A percentile compares a stretch with the other conserved stretches of the same genome.
These are phyloP conservation scores for Drosophila cardini DNA, from an alignment of 1,140 invertebrate genomes.

Conservation along the genomic window DNA sequence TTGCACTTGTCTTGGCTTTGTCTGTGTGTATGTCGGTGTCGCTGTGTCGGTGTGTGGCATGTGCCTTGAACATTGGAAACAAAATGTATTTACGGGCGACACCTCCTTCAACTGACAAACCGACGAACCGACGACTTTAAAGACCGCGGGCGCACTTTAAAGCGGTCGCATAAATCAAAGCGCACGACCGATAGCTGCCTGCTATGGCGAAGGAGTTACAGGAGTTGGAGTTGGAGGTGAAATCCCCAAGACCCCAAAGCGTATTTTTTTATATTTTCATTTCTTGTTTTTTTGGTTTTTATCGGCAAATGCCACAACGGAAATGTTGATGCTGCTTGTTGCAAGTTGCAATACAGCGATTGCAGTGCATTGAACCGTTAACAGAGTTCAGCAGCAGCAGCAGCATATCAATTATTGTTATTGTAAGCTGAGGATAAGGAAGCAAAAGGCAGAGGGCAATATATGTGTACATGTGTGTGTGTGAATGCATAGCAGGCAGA, in stretches of 20 bases:
- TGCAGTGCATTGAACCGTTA: conserved; percentile 52
- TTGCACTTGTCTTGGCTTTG: conserved; percentile 36
- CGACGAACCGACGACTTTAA: conserved; percentile 34
- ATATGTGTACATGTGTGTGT: neutral
- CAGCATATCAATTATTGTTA: conserved; percentile 78
- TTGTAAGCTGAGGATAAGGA: conserved; percentile 50
- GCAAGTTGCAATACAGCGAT: conserved; percentile 13
- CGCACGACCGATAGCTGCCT: conserved; percentile 33
- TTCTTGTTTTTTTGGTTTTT: conserved; percentile 37
- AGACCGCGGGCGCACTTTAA: conserved; percentile 43
- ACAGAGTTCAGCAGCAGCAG: conserved; percentile 34
- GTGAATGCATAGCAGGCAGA: no score
- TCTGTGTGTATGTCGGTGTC: neutral
- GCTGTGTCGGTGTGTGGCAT: conserved; percentile 16
- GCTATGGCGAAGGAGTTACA: conserved; percentile 20
- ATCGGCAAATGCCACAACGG: conserved; percentile 55
- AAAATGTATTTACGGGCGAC: conserved; percentile 45
- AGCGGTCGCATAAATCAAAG: conserved; percentile 63
- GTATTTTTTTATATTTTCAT: no score
- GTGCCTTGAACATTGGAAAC: conserved; percentile 19
- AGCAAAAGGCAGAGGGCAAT: conserved; percentile 3
- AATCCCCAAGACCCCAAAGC: neutral
- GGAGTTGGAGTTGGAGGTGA: neutral
- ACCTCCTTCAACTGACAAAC: conserved; percentile 43
- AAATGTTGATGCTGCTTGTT: conserved; percentile 45